A percentile compares a stretch with the other conserved stretches of the same genome.
phyloP scores from a whole-genome alignment of 2,888 invertebrate species.

The Agapostemon virescens region DNA sequence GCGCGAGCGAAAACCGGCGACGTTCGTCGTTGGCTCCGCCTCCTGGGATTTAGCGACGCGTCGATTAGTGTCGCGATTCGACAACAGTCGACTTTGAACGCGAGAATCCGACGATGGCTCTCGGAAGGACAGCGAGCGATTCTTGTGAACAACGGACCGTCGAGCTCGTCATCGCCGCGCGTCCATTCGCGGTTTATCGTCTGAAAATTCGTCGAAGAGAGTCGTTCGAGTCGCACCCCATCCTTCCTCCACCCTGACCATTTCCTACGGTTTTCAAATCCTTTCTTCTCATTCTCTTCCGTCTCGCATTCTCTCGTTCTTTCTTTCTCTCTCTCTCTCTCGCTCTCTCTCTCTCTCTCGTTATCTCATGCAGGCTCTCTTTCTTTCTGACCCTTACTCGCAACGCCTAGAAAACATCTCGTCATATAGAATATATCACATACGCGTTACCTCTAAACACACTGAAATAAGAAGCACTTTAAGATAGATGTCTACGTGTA shows the following conservation, averaged over 20 bases:
- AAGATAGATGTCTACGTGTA: conserved; percentile 80
- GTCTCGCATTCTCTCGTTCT: conserved; percentile 11
- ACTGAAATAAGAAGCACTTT: conserved; percentile 81
- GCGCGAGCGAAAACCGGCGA: not conserved
- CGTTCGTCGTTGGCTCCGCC: not conserved
- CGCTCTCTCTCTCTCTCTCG: conserved; percentile 17
- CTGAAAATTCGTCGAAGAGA: conserved; percentile 54
- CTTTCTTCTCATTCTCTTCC: conserved; percentile 8
- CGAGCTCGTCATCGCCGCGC: conserved; percentile 46
- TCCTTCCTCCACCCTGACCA: conserved; percentile 4
- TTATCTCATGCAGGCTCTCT: conserved; percentile 11
- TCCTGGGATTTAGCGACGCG: not conserved
- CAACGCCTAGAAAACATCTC: conserved; percentile 75
- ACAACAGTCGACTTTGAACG: no score
- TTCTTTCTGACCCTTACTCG: conserved; percentile 28
- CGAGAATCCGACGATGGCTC: not conserved
- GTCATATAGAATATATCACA: conserved; percentile 81
- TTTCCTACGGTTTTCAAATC: conserved; percentile 1
- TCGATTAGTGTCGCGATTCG: not conserved
- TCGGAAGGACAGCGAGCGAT: conserved; percentile 30
- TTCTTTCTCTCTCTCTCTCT: conserved; percentile 12
- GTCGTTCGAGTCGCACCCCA: conserved; percentile 26
- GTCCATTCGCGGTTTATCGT: conserved; percentile 39
- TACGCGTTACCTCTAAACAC: conserved; percentile 81
- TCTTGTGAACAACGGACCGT: conserved; percentile 57